Conservation (phyloP, 2,113 vertebrate genomes). For the Coturnix japonica region DNA sequence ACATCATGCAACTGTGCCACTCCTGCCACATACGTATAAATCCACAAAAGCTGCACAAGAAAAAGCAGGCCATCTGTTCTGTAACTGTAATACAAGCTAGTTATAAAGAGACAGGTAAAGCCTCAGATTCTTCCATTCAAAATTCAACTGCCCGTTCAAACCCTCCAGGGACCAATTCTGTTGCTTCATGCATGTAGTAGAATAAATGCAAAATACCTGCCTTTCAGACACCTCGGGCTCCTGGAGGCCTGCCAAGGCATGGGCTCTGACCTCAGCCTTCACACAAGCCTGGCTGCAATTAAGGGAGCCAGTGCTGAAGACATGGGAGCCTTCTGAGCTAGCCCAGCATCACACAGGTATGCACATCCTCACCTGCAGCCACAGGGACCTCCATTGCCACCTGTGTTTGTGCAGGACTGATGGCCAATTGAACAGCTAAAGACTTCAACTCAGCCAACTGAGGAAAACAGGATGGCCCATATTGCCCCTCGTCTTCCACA, state of each 20-base stretch:
- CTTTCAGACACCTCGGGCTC: not conserved
- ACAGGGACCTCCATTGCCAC: not conserved
- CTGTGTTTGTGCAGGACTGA: not conserved
- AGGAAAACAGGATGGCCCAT: not conserved
- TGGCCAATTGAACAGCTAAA: not conserved
- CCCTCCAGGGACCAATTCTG: not conserved
- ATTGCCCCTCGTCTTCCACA: not conserved
- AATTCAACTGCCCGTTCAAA: not conserved
- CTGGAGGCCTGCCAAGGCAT: not conserved
- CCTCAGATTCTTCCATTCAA: not conserved
- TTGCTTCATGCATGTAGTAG: rapidly evolving
- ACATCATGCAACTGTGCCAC: not conserved
- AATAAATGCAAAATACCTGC: not conserved
- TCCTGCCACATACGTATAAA: not conserved
- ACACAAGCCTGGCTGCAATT: not conserved
- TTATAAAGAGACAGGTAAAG: not conserved
- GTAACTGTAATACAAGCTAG: not conserved
- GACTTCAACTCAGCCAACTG: not conserved
- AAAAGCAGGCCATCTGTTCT: not conserved
- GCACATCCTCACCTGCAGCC: not conserved
- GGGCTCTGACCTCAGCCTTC: not conserved
- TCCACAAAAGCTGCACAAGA: not conserved
- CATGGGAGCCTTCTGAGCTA: not conserved
- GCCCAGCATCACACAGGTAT: not conserved
- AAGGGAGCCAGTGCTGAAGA: not conserved